Conservation (phyloP, 2,113 vertebrate genomes). For the Centropus unirufus region DNA sequence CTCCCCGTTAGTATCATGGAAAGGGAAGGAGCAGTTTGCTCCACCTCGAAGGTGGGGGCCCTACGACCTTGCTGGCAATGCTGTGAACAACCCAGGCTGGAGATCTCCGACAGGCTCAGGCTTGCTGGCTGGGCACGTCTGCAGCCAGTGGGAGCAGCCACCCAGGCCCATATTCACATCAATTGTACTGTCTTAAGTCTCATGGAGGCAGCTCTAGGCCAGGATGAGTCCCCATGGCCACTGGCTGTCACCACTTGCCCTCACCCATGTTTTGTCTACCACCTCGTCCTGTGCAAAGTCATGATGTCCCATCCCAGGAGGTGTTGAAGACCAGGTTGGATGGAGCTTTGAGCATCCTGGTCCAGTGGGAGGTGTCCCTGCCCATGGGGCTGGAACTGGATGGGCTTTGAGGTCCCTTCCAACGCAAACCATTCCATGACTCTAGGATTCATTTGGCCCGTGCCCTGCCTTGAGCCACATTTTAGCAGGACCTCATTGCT, state of each 20-base stretch:
- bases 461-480: neutral
- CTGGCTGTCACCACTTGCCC: neutral
- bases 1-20: no score
- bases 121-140: neutral
- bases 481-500: neutral
- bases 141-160: neutral
- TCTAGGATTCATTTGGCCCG: no score
- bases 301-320: no score
- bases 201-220: accelerated
- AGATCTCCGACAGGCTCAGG: neutral
- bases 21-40: neutral
- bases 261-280: accelerated
- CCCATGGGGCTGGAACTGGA: no score
- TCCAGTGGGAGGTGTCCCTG: no score
- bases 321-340: no score
- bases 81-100: neutral
- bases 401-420: no score
- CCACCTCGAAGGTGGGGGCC: neutral
- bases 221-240: accelerated
- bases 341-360: no score
- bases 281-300: neutral
- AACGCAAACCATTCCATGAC: no score
- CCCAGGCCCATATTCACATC: accelerated
- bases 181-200: neutral
- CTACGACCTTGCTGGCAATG: accelerated